Evolutionary conservation across 2,888 invertebrate genomes (phyloP), one percentile per base, ranked within the genome.

Genomic region (Conus canariensis): DNA sequence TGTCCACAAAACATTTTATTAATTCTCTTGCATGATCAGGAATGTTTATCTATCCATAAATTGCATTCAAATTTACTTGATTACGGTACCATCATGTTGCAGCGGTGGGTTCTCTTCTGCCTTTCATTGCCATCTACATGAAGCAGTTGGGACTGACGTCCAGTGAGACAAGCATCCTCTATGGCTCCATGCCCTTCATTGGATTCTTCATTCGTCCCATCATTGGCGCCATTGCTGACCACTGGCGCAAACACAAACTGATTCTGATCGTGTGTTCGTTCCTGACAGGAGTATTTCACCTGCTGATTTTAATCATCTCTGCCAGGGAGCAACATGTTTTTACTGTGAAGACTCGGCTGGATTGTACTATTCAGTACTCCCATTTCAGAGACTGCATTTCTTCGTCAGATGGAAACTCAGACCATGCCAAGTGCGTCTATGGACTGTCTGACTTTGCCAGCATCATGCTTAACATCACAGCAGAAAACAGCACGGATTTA

Each of bases 101-200:
- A 98, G 98, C 98, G 93, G 97, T 98, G 94, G 98, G 98, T 93
- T 98, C 98, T 94, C 97, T 98, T 92, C 97, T 98, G 94, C 98
- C 98, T 12, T 98, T 98, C 96, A 97, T 98, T 92, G 97, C 98
- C 30, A 97, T 98, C 91, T 98, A 98, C 96, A 98, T 98, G 97
- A 96, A 97, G 92, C 97, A 97, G 91, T 97, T 97, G 92, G 98
- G 98, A 1, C 96, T 99, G 93, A 97, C 97, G 89, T 97, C 97
- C 92, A 97, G 97, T 89, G 98, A 98, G 96, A 97, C 98, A 67
- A 97, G 98, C 45, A 97, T 98, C 90, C 97, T 98, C 94, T 98
- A 98, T 90, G 97, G 98, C 83, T 97, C 98, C 89, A 97, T 98
- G 58, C 98, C 98, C 9, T 97, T 98, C 93, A 97, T 98, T 30